Conservation (phyloP, 1,140 invertebrate genomes). For the Mya arenaria region DNA sequence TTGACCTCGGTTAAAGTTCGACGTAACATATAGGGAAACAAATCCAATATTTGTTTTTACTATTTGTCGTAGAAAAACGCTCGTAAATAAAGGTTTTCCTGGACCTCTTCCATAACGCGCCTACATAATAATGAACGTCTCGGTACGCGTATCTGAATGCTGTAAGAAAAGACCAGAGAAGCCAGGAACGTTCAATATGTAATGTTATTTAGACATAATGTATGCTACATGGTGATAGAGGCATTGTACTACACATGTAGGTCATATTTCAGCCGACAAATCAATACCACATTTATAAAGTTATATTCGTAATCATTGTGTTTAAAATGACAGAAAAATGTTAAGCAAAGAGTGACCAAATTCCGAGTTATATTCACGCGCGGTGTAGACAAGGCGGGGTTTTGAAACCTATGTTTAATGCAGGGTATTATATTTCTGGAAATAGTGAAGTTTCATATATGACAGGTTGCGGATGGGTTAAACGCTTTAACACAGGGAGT, state of each 20-base stretch:
- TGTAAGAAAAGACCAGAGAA: too few relatives aligned
- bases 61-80: too few relatives aligned
- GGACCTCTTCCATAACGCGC: too few relatives aligned
- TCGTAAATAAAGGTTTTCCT: too few relatives aligned
- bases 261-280: not conserved
- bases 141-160: too few relatives aligned
- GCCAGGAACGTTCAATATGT: not conserved
- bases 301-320: not conserved
- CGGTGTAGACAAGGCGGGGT: not conserved
- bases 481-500: not conserved
- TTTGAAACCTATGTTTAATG: not conserved
- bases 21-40: too few relatives aligned
- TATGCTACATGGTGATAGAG: not conserved
- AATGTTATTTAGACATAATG: not conserved
- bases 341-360: not conserved
- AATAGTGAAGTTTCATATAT: not conserved
- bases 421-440: not conserved
- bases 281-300: not conserved
- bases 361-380: constrained; percentile 2
- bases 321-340: not conserved
- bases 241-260: not conserved
- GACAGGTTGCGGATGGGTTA: not conserved
- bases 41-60: too few relatives aligned
- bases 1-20: too few relatives aligned
- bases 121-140: too few relatives aligned